Evolutionary conservation across 2,113 vertebrate species (phyloP), one percentile per base, ranked within the genome.

Genomic region (Salvator merianae): DNA sequence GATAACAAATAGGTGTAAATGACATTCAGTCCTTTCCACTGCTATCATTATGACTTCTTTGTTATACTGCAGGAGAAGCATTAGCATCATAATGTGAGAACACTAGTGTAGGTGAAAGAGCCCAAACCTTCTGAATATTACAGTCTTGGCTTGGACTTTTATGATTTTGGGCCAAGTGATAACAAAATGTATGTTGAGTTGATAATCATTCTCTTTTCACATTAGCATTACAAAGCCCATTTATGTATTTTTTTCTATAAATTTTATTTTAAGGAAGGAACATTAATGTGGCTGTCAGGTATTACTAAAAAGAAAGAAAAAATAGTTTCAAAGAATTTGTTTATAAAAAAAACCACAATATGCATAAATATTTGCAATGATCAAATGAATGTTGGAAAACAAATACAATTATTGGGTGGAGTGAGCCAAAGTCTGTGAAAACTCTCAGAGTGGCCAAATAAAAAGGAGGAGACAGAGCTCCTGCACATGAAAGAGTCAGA

Each of bases 1-100:
- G 89, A 81, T 91, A 92, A 86, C 90, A 93, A 87, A 88, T 87
- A 87, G 81, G 88, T 93, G 90, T 91, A 90, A 94, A 94, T 92
- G 91, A 90, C 90, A 94, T 87, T 88, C 88, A 81, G 86, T 71
- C 76, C 84, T 86, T 85, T 92, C 40, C 87, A 82, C 53, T 82
- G 88, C 74, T 91, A 59, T 84, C 89, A 88, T 93, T 88, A 86
- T n/a, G 83, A 83, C 82, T 34, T 90, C 88, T 93, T 88, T 91
- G 88, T 91, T 89, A 90, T 86, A 68, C 43, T 91, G 91, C 87
- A 77, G 83, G 89, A 87, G 78, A 90, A 86, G 70, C 87, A 90
- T 91, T 94, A 92, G 83, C 90, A 83, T 88, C 89, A 89, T 53
- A 77, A 80, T 82, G 88, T 88, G 87, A 87, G 82, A 85, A 88